Conservation (phyloP, 2,797 vertebrate genomes). For the Amphiprion clarkii region DNA sequence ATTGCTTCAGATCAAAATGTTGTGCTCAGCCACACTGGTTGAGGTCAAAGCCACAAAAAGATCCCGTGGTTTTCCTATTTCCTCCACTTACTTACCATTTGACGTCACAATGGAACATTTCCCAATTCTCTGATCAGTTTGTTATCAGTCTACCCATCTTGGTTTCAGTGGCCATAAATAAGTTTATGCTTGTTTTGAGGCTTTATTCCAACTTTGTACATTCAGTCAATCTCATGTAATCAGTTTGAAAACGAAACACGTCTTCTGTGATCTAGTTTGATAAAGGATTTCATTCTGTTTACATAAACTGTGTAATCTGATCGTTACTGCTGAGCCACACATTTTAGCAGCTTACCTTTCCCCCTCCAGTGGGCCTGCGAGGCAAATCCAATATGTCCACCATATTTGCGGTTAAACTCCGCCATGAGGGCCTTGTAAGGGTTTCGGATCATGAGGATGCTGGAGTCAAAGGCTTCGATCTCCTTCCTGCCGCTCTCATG, state of each 20-base stretch:
- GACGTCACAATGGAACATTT: not conserved
- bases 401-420: slow-evolving; percentile 97
- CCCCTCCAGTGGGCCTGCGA: slow-evolving; percentile 97
- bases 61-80: slow-evolving; percentile 1
- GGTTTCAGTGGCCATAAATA: too few relatives aligned
- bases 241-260: not conserved
- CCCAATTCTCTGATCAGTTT: not conserved
- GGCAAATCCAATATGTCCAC: slow-evolving; percentile 96
- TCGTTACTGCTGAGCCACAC: not conserved
- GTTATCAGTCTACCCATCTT: too few relatives aligned
- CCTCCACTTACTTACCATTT: slow-evolving; percentile 12
- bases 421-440: slow-evolving; percentile 99
- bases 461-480: slow-evolving; percentile 93
- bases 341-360: slow-evolving; percentile 87
- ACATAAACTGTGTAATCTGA: too few relatives aligned
- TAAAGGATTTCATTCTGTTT: not conserved
- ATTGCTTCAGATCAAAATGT: not conserved
- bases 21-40: slow-evolving; percentile 7
- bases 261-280: not conserved
- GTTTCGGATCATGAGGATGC: slow-evolving; percentile 95
- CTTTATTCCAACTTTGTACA: too few relatives aligned
- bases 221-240: too few relatives aligned
- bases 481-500: slow-evolving; percentile 97
- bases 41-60: slow-evolving; percentile 10
- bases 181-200: too few relatives aligned